phyloP scores from a whole-genome alignment of 2,113 vertebrate genomes.

The Australoheros scitulus region DNA sequence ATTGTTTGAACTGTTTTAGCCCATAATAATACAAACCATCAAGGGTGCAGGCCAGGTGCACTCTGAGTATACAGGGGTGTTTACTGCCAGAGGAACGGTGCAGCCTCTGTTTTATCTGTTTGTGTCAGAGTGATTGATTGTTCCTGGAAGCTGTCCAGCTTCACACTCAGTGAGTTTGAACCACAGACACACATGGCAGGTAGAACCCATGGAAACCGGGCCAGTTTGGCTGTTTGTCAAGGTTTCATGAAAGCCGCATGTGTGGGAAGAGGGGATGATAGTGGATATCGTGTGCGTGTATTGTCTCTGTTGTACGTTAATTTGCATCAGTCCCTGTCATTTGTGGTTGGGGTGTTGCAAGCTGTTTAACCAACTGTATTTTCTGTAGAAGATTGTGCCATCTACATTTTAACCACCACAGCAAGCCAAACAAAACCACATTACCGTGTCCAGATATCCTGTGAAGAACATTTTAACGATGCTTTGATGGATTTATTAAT shows the following conservation, averaged over 20 bases:
- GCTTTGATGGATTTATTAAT: slow-evolving; percentile 51
- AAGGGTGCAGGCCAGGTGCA: slow-evolving; percentile 52
- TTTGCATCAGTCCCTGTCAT: slow-evolving; percentile 52
- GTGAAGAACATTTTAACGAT: slow-evolving; percentile 22
- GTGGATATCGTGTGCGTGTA: slow-evolving; percentile 18
- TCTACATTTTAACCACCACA: slow-evolving; percentile 21
- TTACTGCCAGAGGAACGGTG: slow-evolving; percentile 39
- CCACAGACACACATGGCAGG: slow-evolving; percentile 39
- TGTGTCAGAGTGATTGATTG: slow-evolving; percentile 64
- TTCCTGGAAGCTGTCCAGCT: slow-evolving; percentile 49
- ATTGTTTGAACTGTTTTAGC: slow-evolving; percentile 27
- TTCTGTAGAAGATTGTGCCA: slow-evolving; percentile 50
- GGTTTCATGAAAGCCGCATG: slow-evolving; percentile 38
- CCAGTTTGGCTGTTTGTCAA: slow-evolving; percentile 55
- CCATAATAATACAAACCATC: slow-evolving; percentile 35
- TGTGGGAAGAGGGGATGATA: slow-evolving; percentile 6
- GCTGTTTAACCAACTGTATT: slow-evolving; percentile 54
- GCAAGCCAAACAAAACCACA: slow-evolving; percentile 62
- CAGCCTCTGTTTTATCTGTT: slow-evolving; percentile 52
- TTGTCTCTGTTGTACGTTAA: slow-evolving; percentile 30
- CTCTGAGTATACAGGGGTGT: slow-evolving; percentile 16
- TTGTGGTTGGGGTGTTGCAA: slow-evolving; percentile 62
- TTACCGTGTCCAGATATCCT: slow-evolving; percentile 62
- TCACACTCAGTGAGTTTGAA: slow-evolving; percentile 43
- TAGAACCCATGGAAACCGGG: slow-evolving; percentile 28